Conservation (phyloP, 1,140 invertebrate species). For the Eriocheir sinensis region DNA sequence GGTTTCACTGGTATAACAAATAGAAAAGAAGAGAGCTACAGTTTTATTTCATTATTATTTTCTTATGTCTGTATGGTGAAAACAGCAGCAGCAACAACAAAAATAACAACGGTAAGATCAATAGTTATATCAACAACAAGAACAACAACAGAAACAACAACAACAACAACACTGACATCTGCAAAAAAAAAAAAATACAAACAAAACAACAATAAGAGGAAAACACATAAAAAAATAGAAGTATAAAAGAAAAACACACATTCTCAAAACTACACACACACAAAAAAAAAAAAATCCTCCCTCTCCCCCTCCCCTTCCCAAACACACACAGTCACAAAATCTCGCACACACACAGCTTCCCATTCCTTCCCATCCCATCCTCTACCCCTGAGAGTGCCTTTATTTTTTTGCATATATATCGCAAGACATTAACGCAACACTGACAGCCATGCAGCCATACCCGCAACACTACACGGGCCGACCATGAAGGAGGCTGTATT, state of each 20-base stretch:
- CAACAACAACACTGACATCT: background rate
- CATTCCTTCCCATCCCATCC: background rate
- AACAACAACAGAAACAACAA: too few species aligned
- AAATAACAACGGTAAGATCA: too few species aligned
- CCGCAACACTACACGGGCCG: background rate
- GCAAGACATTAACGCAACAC: background rate
- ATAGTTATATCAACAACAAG: background rate
- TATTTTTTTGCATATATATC: background rate
- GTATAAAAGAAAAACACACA: too few species aligned
- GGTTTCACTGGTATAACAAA: too few species aligned
- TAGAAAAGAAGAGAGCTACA: too few species aligned
- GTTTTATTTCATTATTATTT: too few species aligned
- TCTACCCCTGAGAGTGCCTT: background rate
- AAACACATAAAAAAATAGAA: too few species aligned
- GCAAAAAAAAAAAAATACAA: background rate
- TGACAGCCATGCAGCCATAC: background rate
- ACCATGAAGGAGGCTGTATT: conserved; percentile 2
- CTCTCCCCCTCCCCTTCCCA: background rate
- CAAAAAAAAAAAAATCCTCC: too few species aligned
- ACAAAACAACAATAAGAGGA: too few species aligned
- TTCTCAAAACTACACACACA: background rate
- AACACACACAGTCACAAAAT: background rate
- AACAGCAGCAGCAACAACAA: too few species aligned
- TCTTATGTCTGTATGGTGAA: too few species aligned
- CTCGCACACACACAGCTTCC: background rate